Evolutionary conservation across 2,113 vertebrate genomes (phyloP).

Genomic region (Loxodonta africana): DNA sequence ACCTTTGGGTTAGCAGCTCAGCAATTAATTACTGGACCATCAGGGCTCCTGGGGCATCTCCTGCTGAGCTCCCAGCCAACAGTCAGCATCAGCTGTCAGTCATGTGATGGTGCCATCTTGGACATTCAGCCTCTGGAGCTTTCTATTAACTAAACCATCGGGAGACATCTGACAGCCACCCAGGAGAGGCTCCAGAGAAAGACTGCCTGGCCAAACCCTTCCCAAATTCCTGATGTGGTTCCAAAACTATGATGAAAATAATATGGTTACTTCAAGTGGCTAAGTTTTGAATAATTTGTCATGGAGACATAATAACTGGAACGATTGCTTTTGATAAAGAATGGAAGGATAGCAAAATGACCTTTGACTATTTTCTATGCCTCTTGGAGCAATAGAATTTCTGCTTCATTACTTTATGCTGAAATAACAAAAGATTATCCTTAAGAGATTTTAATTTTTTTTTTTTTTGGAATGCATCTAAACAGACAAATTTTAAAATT

Average conservation of each 20-base stretch:
- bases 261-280: neutral
- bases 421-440: neutral
- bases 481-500: conserved; percentile 37
- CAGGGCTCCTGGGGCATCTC: neutral
- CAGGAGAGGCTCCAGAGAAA: neutral
- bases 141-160: neutral
- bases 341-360: neutral
- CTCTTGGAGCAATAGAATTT: neutral
- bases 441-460: neutral
- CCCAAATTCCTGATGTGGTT: neutral
- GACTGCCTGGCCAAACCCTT: neutral
- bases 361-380: neutral
- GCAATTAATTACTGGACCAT: neutral
- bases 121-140: neutral
- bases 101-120: neutral
- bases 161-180: neutral
- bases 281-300: neutral
- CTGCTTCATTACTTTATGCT: neutral
- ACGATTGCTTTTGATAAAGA: neutral
- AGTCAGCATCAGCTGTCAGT: neutral
- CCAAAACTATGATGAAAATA: neutral
- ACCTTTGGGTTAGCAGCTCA: neutral
- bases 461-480: neutral
- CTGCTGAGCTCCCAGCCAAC: no score
- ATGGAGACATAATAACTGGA: neutral